Evolutionary conservation across 35 echinoderm and acorn worm genomes (phyloP).

Genomic region (Apostichopus japonicus): DNA sequence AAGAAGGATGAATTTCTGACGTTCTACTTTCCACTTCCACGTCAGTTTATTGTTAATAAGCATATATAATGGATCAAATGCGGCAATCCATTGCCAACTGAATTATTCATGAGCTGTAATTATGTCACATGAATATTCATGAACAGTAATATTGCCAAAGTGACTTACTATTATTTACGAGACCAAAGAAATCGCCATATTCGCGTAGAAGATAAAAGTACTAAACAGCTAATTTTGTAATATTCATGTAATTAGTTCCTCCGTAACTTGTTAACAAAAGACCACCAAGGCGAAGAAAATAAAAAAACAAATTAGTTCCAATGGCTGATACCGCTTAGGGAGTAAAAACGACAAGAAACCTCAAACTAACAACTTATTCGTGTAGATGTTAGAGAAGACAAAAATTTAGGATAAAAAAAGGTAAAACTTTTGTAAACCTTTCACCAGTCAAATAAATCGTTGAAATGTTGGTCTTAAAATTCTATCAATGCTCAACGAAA

Average conservation of each 20-base stretch:
- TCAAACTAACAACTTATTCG: too few species aligned
- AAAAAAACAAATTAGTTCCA: background rate
- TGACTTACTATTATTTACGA: background rate
- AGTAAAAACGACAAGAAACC: too few species aligned
- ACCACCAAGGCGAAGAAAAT: background rate
- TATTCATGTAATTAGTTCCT: background rate
- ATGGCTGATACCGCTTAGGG: background rate
- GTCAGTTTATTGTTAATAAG: conserved; percentile 15
- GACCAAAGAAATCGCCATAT: background rate
- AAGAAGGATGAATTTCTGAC: too few species aligned
- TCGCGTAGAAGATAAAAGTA: background rate
- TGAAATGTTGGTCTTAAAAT: too few species aligned
- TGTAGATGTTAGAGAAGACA: too few species aligned
- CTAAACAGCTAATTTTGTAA: too few species aligned
- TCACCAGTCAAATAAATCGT: too few species aligned
- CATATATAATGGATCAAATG: background rate
- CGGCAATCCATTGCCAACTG: background rate
- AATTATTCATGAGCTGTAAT: background rate
- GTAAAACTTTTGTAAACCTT: too few species aligned
- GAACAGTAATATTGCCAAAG: background rate
- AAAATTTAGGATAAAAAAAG: too few species aligned
- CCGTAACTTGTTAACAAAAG: background rate
- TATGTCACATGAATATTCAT: background rate
- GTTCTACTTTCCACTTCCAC: background rate
- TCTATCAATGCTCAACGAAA: too few species aligned